Evolutionary conservation across 2,797 vertebrate species (phyloP), one percentile per base, ranked within the genome.

Genomic region (Siniperca undulata): DNA sequence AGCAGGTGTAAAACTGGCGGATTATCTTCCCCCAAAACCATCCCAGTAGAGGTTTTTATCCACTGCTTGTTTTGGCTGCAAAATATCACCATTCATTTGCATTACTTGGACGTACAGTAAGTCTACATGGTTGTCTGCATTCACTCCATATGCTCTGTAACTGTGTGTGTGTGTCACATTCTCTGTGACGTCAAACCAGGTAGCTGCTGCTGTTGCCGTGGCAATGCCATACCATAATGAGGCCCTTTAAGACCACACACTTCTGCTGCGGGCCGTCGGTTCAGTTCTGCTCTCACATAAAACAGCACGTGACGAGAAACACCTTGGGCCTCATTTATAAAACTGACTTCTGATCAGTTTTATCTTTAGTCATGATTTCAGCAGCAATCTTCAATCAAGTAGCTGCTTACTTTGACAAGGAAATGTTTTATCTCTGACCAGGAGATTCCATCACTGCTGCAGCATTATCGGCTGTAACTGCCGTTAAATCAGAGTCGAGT

Each of bases 181-280:
- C 70, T 60, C 46, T 7, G 40, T 88, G 84, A 90, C 61, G 76
- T 88, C 90, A 88, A 78, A 85, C 30, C 72, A 72, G 70, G 81
- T 83, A 80, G 86, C 83, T 69, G 78, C 67, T 72, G 82, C 78
- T n/a, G 85, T 90, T 89, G 78, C 85, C 76, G 12, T 78, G 87
- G 88, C 0, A n/a, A 89, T 70, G 70, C 77, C 82, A 85, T 79
- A 81, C 82, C 87, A 84, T 85, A 88, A 86, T 75, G 84, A 90
- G 77, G 71, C 80, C 75, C 82, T 71, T 73, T 2, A 59, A 68
- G 84, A 76, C 78, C 81, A 36, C 86, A 82, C 46, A 19, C n/a
- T 68, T 58, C 74, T 56, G 71, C 48, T 56, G 70, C 61, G 11
- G 77, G 80, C 70, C 42, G 73, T 72, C 80, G 11, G 22, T 67